phyloP scores from a whole-genome alignment of 2,797 vertebrate species.

The Microchirus variegatus region DNA sequence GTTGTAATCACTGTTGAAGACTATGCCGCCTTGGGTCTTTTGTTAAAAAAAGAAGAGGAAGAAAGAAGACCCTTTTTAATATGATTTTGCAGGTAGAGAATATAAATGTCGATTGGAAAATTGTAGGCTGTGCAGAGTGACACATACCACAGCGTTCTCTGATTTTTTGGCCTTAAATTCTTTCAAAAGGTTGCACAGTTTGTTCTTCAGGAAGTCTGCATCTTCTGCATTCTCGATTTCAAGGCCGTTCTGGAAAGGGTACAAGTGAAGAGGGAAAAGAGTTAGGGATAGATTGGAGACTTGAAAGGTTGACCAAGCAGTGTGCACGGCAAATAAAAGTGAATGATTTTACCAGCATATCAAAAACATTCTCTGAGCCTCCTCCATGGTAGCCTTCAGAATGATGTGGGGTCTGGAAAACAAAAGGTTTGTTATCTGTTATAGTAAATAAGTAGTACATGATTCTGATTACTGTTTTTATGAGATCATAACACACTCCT shows the following conservation, averaged over 20 bases:
- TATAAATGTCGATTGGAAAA: neutral
- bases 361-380: conserved; percentile 59
- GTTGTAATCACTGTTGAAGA: conserved; percentile 49
- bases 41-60: conserved; percentile 46
- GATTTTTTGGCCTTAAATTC: conserved; percentile 80
- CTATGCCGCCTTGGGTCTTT: conserved; percentile 32
- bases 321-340: neutral
- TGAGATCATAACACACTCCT: conserved; percentile 1
- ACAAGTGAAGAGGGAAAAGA: neutral
- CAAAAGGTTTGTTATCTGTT: neutral
- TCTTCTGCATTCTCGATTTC: conserved; percentile 82
- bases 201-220: conserved; percentile 80
- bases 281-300: neutral
- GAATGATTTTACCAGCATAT: conserved; percentile 72
- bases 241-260: conserved; percentile 69
- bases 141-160: conserved; percentile 62
- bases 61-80: conserved; percentile 21
- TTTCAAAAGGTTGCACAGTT: conserved; percentile 77
- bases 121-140: neutral
- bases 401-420: conserved; percentile 46
- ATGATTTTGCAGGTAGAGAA: neutral
- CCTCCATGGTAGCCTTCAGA: conserved; percentile 36
- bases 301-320: neutral
- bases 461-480: neutral
- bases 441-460: neutral